These are phyloP conservation scores for Ciconia nigra DNA, from an alignment of 2,797 vertebrate genomes.

Conservation along the genomic window DNA sequence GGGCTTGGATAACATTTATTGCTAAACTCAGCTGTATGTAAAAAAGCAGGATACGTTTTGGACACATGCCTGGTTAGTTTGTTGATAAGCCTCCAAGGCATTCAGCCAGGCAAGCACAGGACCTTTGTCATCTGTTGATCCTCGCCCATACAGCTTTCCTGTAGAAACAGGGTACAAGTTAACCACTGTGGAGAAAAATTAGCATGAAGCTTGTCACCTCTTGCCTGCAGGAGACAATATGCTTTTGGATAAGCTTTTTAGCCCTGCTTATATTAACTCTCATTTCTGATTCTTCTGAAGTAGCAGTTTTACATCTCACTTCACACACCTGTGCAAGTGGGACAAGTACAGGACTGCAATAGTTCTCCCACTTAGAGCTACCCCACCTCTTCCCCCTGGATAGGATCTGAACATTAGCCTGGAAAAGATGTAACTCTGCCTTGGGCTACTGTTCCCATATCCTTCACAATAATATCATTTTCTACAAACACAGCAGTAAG, in stretches of 20 bases:
- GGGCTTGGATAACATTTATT: neutral
- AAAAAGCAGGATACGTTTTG: neutral
- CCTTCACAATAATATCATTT: neutral
- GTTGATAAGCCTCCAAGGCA: conserved; percentile 91
- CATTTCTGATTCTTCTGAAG: neutral
- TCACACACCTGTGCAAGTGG: neutral
- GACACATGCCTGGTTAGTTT: conserved; percentile 83
- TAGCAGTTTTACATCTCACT: neutral
- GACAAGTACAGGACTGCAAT: neutral
- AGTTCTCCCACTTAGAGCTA: neutral
- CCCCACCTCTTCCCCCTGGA: neutral
- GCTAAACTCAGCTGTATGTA: neutral
- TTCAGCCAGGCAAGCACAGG: conserved; percentile 96
- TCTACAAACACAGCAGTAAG: neutral
- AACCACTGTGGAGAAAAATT: neutral
- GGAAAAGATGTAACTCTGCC: neutral
- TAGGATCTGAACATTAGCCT: neutral
- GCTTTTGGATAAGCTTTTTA: neutral
- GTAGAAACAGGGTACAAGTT: neutral
- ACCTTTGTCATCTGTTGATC: conserved; percentile 96
- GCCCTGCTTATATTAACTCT: neutral
- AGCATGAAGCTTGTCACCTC: neutral
- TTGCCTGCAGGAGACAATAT: neutral
- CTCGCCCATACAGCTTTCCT: conserved; percentile 94
- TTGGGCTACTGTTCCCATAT: neutral